These are phyloP conservation scores for Synanthedon andrenaeformis DNA, from an alignment of 2,888 invertebrate species.

Conservation along the genomic window DNA sequence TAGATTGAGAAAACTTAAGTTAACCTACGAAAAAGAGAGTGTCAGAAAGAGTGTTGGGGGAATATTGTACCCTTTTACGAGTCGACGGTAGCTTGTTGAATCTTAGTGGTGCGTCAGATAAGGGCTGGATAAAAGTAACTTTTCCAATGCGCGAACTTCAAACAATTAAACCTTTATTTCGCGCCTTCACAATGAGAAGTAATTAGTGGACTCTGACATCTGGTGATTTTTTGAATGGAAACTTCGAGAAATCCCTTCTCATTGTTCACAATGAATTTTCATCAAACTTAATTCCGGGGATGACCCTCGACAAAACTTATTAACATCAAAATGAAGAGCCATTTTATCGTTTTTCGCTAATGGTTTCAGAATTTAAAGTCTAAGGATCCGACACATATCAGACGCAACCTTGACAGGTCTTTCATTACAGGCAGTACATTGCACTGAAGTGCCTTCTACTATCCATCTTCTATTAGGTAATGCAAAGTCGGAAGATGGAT, in stretches of 20 bases:
- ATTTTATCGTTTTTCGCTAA: too few relatives aligned
- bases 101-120: conserved; percentile 25
- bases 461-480: conserved; percentile 1
- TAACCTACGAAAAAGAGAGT: too few relatives aligned
- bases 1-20: too few relatives aligned
- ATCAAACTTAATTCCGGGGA: conserved; percentile 25
- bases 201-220: conserved; percentile 46
- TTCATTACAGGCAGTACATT: conserved; percentile 8
- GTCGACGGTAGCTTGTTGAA: conserved; percentile 16
- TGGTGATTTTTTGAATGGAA: conserved; percentile 31
- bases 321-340: conserved; percentile 27
- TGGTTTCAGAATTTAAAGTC: too few relatives aligned
- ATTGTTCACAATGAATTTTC: conserved; percentile 26
- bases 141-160: conserved; percentile 25
- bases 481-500: too few relatives aligned
- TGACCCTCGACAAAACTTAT: conserved; percentile 36
- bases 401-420: conserved; percentile 24
- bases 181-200: conserved; percentile 47
- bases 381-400: too few relatives aligned
- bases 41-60: too few relatives aligned
- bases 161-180: conserved; percentile 57
- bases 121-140: conserved; percentile 30
- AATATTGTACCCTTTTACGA: too few relatives aligned
- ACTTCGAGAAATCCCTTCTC: conserved; percentile 25
- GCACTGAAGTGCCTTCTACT: conserved; percentile 11